Conservation (phyloP, 2,113 vertebrate genomes). For the Gymnobelideus leadbeateri region DNA sequence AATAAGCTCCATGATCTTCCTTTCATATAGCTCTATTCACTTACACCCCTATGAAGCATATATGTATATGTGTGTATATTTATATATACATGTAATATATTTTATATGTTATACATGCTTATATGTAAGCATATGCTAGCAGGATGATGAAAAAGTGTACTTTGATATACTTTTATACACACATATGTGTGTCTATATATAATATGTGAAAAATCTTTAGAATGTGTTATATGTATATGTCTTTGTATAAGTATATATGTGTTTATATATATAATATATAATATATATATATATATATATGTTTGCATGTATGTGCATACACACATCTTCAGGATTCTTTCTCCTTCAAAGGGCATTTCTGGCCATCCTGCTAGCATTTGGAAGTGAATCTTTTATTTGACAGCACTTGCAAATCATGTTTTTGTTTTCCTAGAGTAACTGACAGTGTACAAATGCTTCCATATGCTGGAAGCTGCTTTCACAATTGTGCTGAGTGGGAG, state of each 20-base stretch:
- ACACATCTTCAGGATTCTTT: not conserved
- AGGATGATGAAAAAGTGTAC: not conserved
- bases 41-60: not conserved
- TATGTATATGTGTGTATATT: not conserved
- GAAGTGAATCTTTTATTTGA: not conserved
- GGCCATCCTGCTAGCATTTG: not conserved
- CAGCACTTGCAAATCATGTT: not conserved
- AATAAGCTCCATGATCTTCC: not conserved
- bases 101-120: not conserved
- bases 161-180: not conserved
- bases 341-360: not conserved
- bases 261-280: not conserved
- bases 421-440: slow-evolving; percentile 5
- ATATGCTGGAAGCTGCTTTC: not conserved
- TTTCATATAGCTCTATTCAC: not conserved
- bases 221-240: not conserved
- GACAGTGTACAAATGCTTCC: not conserved
- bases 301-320: not conserved
- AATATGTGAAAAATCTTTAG: not conserved
- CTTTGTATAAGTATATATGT: not conserved
- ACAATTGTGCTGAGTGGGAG: not conserved
- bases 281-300: not conserved
- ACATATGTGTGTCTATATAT: not conserved
- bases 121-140: not conserved
- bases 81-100: not conserved